Evolutionary conservation across 2,113 vertebrate genomes (phyloP).

Genomic region (Callaeas wilsoni): DNA sequence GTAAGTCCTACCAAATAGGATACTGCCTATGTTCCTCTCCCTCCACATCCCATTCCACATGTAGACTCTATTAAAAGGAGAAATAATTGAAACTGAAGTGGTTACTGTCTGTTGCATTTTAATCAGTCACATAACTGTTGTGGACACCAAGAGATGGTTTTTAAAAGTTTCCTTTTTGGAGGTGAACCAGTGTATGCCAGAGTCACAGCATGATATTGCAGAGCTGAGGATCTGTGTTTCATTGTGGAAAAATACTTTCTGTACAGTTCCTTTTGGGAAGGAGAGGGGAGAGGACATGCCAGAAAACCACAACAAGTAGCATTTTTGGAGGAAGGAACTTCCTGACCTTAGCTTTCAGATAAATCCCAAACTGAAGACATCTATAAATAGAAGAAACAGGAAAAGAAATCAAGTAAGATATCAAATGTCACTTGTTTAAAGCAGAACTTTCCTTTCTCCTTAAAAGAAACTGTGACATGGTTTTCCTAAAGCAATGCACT

Average conservation of each 20-base stretch:
- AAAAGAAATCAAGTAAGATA: slow-evolving; percentile 14
- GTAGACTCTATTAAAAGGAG: not conserved
- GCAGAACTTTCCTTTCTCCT: not conserved
- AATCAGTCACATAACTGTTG: not conserved
- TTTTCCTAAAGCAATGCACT: not conserved
- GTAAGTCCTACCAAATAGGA: not conserved
- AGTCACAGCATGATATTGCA: not conserved
- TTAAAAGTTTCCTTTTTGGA: not conserved
- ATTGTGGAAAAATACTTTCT: slow-evolving; percentile 33
- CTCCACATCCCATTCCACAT: not conserved
- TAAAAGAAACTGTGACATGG: not conserved
- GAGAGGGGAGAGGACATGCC: not conserved
- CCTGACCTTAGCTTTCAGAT: slow-evolving; percentile 36
- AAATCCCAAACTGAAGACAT: slow-evolving; percentile 17
- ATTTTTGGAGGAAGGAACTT: slow-evolving; percentile 28
- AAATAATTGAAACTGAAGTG: not conserved
- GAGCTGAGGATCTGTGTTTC: not conserved
- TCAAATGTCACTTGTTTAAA: not conserved
- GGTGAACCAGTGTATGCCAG: not conserved
- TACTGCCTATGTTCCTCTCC: not conserved
- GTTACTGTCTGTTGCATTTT: not conserved
- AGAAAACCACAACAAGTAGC: slow-evolving; percentile 46
- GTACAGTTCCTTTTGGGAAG: not conserved
- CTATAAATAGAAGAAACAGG: slow-evolving; percentile 34
- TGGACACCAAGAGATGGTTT: not conserved